A percentile compares a stretch with the other conserved stretches of the same genome.
Conservation (phyloP, 2,797 vertebrate genomes). For the Zalophus californianus region DNA sequence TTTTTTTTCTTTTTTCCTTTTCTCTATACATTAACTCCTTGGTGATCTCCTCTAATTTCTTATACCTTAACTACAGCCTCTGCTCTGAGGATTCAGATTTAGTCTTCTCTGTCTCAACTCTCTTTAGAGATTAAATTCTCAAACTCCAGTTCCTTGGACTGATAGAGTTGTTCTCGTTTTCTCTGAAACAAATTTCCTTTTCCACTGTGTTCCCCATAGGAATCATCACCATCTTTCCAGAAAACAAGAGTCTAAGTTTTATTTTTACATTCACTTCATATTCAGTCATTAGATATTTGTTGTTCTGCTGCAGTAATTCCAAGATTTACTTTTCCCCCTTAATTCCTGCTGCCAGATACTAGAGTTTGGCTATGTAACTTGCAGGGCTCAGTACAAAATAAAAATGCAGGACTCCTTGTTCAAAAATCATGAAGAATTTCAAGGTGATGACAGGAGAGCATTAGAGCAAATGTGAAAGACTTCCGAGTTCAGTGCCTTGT, state of each 20-base stretch:
- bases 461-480: not conserved
- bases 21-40: not conserved
- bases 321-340: not conserved
- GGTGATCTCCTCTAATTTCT: not conserved
- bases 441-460: not conserved
- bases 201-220: not conserved
- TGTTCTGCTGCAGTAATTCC: not conserved
- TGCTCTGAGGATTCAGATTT: not conserved
- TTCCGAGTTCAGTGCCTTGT: not conserved
- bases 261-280: not conserved
- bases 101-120: not conserved
- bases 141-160: not conserved
- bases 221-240: not conserved
- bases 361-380: not conserved
- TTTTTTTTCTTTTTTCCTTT: not conserved
- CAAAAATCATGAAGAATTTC: not conserved
- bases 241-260: slow-evolving; percentile 1
- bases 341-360: not conserved
- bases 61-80: not conserved
- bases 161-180: not conserved
- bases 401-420: not conserved
- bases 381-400: not conserved
- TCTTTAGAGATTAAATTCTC: not conserved
- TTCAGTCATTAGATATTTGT: not conserved
- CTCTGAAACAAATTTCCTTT: not conserved